Evolutionary conservation across 2,888 invertebrate genomes (phyloP).

Genomic region (Hirtodrosophila alboralis): DNA sequence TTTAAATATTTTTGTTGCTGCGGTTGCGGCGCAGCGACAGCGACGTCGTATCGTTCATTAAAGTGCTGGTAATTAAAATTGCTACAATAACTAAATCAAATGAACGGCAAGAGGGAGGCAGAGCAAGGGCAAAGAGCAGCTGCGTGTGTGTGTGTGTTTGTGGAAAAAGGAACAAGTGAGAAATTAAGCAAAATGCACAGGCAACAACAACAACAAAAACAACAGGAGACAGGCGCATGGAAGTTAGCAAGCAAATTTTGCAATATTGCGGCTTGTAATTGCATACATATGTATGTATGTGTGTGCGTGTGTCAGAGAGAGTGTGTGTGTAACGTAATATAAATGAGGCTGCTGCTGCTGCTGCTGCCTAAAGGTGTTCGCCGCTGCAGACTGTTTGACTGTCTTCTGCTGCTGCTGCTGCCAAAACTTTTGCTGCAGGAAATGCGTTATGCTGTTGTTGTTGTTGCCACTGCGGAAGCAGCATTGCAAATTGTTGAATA

Average conservation of each 20-base stretch:
- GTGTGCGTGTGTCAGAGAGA: slow-evolving; percentile 15
- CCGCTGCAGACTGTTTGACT: slow-evolving; percentile 35
- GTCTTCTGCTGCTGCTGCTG: slow-evolving; percentile 34
- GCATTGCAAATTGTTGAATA: slow-evolving; percentile 73
- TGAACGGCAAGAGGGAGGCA: slow-evolving; percentile 30
- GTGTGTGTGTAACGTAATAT: slow-evolving; percentile 38
- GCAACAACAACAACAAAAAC: slow-evolving; percentile 13
- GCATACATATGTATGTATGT: slow-evolving; percentile 6
- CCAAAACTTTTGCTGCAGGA: slow-evolving; percentile 65
- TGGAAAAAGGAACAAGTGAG: slow-evolving; percentile 62
- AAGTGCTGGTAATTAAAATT: slow-evolving; percentile 75
- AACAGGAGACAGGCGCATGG: slow-evolving; percentile 30
- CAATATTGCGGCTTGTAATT: slow-evolving; percentile 50
- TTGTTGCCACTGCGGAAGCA: slow-evolving; percentile 53
- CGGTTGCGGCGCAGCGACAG: slow-evolving; percentile 6
- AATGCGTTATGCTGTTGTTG: slow-evolving; percentile 40
- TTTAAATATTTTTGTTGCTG: slow-evolving; percentile 30
- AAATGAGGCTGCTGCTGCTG: slow-evolving; percentile 55
- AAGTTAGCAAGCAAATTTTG: slow-evolving; percentile 67
- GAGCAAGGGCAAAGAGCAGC: slow-evolving; percentile 29
- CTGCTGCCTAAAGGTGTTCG: slow-evolving; percentile 65
- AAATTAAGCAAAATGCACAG: slow-evolving; percentile 57
- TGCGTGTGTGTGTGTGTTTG: slow-evolving; percentile 23
- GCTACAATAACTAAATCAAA: slow-evolving; percentile 73
- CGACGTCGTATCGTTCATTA: slow-evolving; percentile 36